These are phyloP conservation scores for Dicentrarchus labrax DNA, from an alignment of 2,113 vertebrate genomes.

Conservation along the genomic window DNA sequence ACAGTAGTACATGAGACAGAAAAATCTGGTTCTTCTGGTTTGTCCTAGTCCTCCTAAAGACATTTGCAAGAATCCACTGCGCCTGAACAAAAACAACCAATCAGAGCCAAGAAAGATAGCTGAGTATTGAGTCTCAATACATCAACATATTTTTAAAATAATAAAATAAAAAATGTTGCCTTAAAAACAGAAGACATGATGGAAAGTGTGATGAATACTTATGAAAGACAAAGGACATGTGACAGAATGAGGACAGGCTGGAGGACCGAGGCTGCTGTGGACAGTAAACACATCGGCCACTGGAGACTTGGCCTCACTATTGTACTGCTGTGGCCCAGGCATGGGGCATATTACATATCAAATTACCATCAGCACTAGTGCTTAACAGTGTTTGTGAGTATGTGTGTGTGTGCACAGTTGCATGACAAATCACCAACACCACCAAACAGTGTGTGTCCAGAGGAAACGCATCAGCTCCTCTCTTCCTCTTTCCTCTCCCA, in stretches of 20 bases:
- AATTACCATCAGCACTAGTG: slow-evolving; percentile 45
- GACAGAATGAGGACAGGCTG: slow-evolving; percentile 68
- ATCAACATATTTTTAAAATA: not conserved
- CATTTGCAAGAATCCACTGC: too few relatives aligned
- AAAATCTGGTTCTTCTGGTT: not conserved
- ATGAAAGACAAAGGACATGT: slow-evolving; percentile 28
- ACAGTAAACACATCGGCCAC: slow-evolving; percentile 62
- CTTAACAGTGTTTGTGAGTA: slow-evolving; percentile 24
- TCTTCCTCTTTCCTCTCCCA: slow-evolving; percentile 66
- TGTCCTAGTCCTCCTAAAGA: too few relatives aligned
- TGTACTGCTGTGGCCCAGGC: slow-evolving; percentile 38
- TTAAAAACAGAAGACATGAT: slow-evolving; percentile 25
- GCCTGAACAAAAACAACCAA: too few relatives aligned
- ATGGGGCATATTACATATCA: slow-evolving; percentile 54
- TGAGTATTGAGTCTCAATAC: not conserved
- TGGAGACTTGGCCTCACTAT: slow-evolving; percentile 54
- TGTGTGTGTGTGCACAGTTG: slow-evolving; percentile 14
- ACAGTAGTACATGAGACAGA: too few relatives aligned
- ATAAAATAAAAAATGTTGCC: not conserved
- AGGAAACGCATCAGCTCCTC: slow-evolving; percentile 74
- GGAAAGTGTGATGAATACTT: slow-evolving; percentile 46
- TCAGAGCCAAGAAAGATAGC: too few relatives aligned
- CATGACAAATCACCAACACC: slow-evolving; percentile 62
- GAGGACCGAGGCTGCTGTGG: slow-evolving; percentile 40
- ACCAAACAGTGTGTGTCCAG: slow-evolving; percentile 56